Evolutionary conservation across 1,140 invertebrate genomes (phyloP).

Genomic region (Tetragnatha versicolor): DNA sequence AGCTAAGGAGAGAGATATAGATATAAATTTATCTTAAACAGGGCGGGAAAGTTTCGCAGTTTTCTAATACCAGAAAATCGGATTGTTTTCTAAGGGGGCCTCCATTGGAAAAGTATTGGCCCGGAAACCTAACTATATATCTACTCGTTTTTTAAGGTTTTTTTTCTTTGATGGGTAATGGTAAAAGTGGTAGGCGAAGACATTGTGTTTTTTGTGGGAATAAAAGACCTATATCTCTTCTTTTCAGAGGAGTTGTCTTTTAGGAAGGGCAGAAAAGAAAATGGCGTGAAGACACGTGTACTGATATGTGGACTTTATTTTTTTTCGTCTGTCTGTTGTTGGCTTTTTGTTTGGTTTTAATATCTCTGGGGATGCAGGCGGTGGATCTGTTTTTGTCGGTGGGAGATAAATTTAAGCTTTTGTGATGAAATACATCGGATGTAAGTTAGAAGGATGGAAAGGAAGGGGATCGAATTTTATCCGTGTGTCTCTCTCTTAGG

Average conservation of each 20-base stretch:
- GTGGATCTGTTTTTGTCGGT: conserved; percentile 25
- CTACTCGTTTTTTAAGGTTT: background rate
- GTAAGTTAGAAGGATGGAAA: no score
- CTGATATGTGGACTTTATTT: background rate
- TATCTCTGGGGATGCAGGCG: conserved; percentile 5
- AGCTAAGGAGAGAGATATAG: conserved; percentile 23
- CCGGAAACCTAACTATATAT: conserved; percentile 33
- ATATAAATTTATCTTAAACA: conserved; percentile 50
- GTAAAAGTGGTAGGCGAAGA: background rate
- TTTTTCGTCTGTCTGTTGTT: conserved; percentile 18
- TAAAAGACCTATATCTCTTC: conserved; percentile 35
- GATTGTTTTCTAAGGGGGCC: conserved; percentile 30
- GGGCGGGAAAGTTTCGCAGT: conserved; percentile 22
- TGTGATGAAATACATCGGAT: no score
- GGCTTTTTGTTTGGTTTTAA: no score
- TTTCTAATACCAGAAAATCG: conserved; percentile 23
- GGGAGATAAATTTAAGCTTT: conserved; percentile 20
- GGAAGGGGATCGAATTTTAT: no score
- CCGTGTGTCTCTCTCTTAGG: no score
- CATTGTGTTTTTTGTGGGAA: conserved; percentile 11
- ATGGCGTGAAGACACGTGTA: background rate
- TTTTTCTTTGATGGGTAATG: conserved; percentile 18
- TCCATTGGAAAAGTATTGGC: conserved; percentile 13
- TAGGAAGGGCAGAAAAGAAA: background rate
- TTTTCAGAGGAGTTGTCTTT: conserved; percentile 16